These are phyloP conservation scores for Eublepharis macularius DNA, from an alignment of 2,113 vertebrate genomes.

Conservation along the genomic window DNA sequence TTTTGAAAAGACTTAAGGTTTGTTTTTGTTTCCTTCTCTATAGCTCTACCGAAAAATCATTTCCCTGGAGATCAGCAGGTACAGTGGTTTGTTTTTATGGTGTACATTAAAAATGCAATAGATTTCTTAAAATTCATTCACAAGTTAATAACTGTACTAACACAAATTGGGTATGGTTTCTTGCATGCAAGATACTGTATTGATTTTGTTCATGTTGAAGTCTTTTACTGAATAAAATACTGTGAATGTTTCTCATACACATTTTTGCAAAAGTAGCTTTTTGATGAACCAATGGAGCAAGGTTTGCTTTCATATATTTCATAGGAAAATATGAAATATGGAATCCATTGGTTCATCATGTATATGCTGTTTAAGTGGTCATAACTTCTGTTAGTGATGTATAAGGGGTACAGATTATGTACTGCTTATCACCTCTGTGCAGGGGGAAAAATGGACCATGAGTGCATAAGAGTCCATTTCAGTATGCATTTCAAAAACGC, in stretches of 20 bases:
- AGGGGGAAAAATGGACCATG: neutral
- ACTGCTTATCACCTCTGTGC: neutral
- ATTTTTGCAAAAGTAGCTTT: neutral
- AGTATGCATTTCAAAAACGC: neutral
- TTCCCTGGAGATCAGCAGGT: conserved; percentile 97
- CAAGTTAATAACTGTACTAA: conserved; percentile 14
- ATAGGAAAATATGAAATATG: too few species aligned
- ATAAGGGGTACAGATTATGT: neutral
- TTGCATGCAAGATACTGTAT: neutral
- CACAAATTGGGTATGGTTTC: neutral
- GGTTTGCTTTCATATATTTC: neutral
- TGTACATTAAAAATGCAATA: neutral
- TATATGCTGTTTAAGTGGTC: neutral
- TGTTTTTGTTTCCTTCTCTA: conserved; percentile 58
- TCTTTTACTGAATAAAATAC: neutral
- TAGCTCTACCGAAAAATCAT: conserved; percentile 98
- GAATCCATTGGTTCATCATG: too few species aligned
- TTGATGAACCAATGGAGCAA: neutral
- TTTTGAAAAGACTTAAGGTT: conserved; percentile 49
- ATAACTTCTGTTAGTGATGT: neutral
- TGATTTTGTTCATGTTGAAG: neutral
- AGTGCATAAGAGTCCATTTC: neutral
- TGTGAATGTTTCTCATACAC: neutral
- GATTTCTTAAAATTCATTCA: conserved; percentile 10
- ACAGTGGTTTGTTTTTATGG: conserved; percentile 61